These are phyloP conservation scores for Archaeoteleia sp. DNA, from an alignment of 2,888 invertebrate species.

Conservation along the genomic window DNA sequence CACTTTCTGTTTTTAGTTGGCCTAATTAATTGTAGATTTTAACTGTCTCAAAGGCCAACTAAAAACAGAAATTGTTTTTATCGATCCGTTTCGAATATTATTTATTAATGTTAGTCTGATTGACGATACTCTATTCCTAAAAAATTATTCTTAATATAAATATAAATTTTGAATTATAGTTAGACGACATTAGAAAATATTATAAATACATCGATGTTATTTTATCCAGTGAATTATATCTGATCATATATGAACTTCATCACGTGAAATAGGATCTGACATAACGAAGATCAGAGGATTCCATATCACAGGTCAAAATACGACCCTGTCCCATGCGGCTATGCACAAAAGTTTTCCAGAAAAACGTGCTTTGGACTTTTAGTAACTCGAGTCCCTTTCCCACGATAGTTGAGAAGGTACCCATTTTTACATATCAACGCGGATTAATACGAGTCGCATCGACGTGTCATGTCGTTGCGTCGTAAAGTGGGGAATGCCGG, in stretches of 20 bases:
- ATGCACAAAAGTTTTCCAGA: not conserved
- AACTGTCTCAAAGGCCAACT: too few relatives aligned
- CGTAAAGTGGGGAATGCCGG: conserved; percentile 45
- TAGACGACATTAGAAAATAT: not conserved
- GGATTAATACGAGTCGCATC: conserved; percentile 36
- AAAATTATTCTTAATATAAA: too few relatives aligned
- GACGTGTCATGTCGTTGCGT: conserved; percentile 42
- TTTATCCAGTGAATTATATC: not conserved
- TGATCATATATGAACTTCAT: conserved; percentile 1
- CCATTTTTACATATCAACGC: conserved; percentile 32
- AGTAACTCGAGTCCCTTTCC: conserved; percentile 25
- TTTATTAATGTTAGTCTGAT: too few relatives aligned
- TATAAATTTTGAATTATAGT: not conserved
- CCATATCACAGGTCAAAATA: too few relatives aligned
- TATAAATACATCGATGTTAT: conserved; percentile 1
- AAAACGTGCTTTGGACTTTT: conserved; percentile 20
- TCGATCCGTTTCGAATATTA: too few relatives aligned
- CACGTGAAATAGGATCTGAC: too few relatives aligned
- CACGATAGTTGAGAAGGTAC: conserved; percentile 14
- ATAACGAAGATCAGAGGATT: too few relatives aligned
- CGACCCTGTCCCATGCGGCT: too few relatives aligned
- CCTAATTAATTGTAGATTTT: too few relatives aligned
- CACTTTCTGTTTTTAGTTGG: too few relatives aligned
- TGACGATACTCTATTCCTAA: too few relatives aligned
- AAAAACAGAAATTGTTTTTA: too few relatives aligned